phyloP scores from a whole-genome alignment of 1,140 invertebrate genomes.

The Drosophila guanche region DNA sequence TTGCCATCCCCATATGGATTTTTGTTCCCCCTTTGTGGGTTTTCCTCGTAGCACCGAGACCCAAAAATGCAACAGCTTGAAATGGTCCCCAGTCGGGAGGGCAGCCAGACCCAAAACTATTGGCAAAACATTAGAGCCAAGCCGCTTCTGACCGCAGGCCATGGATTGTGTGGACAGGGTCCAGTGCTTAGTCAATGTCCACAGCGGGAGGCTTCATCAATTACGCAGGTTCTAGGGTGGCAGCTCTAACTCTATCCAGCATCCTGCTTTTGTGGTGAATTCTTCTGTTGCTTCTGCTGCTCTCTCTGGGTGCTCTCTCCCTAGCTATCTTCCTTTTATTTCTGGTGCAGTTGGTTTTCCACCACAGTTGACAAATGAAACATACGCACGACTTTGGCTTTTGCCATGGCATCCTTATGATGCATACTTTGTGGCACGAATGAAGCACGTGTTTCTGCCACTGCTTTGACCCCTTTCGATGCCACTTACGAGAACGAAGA shows the following conservation, averaged over 20 bases:
- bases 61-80: conserved; percentile 29
- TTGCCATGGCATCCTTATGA: conserved; percentile 23
- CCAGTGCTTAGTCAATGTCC: conserved; percentile 75
- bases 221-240: conserved; percentile 42
- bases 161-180: conserved; percentile 45
- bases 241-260: too few species aligned
- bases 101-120: conserved; percentile 16
- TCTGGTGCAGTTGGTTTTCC: background rate
- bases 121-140: conserved; percentile 28
- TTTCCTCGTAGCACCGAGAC: background rate
- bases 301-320: conserved; percentile 4
- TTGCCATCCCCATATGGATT: background rate
- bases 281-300: conserved; percentile 10
- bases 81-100: too few species aligned
- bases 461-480: conserved; percentile 31
- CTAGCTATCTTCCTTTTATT: conserved; percentile 1
- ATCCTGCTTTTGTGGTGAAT: too few species aligned
- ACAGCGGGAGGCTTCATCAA: conserved; percentile 65
- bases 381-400: conserved; percentile 66
- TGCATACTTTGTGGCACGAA: conserved; percentile 33
- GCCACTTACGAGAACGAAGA: conserved; percentile 30
- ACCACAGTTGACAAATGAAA: conserved; percentile 76
- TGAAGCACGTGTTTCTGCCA: conserved; percentile 38
- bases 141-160: conserved; percentile 44
- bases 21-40: conserved; percentile 1